Evolutionary conservation across 2,888 invertebrate genomes (phyloP).

Genomic region (Caenorhabditis doughertyi): DNA sequence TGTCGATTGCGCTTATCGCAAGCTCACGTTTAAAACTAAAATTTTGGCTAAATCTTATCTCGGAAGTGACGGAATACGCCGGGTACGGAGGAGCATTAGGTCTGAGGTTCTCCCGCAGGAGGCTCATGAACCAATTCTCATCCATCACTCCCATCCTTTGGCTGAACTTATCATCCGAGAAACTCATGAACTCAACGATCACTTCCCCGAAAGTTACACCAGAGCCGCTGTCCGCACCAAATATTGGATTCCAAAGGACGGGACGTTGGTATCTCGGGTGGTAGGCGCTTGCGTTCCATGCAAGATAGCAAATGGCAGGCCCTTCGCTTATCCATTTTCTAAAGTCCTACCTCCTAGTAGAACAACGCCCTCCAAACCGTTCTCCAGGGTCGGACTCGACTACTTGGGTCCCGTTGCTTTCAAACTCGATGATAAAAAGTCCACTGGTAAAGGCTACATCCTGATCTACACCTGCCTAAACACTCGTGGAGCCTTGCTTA

Average conservation of each 20-base stretch:
- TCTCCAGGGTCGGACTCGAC: neutral
- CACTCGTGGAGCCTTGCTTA: neutral
- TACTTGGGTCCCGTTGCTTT: neutral
- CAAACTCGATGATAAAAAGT: neutral
- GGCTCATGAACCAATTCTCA: neutral
- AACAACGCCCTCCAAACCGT: neutral
- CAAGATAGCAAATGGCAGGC: neutral
- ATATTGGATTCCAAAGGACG: slow-evolving; percentile 12
- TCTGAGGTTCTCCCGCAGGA: neutral
- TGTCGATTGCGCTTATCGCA: too few relatives aligned
- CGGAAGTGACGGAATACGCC: too few relatives aligned
- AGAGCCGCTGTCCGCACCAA: neutral
- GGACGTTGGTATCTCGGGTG: neutral
- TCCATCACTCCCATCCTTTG: neutral
- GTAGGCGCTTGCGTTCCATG: neutral
- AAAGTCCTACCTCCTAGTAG: neutral
- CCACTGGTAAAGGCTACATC: neutral
- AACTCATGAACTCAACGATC: neutral
- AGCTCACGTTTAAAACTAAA: too few relatives aligned
- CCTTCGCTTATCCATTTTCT: neutral
- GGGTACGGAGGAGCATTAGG: neutral
- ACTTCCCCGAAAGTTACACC: neutral
- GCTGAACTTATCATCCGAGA: neutral
- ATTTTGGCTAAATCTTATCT: too few relatives aligned
- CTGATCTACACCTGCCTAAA: neutral